Evolutionary conservation across 1,140 invertebrate genomes (phyloP).

Genomic region (Ips typographus): DNA sequence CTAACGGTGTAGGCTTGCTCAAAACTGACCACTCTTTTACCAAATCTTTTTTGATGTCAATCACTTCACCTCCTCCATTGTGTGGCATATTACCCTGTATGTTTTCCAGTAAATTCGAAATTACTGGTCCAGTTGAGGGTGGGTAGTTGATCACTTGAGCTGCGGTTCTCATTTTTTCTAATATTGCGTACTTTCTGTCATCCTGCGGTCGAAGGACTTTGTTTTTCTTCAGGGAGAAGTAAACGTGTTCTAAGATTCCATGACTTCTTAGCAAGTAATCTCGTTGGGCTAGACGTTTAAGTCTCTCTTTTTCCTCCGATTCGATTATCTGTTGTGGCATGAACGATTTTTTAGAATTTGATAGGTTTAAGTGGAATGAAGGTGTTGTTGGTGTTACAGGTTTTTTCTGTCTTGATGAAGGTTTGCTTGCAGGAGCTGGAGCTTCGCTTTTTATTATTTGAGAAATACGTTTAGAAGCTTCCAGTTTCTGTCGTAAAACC

Average conservation of each 20-base stretch:
- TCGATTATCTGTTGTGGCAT: constrained; percentile 65
- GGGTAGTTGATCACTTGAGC: constrained; percentile 38
- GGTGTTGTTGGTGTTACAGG: constrained; percentile 16
- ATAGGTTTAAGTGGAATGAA: constrained; percentile 4
- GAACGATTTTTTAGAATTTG: constrained; percentile 54
- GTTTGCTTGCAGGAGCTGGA: not conserved
- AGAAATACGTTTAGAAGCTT: constrained; percentile 46
- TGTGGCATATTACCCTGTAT: constrained; percentile 26
- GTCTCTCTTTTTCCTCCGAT: constrained; percentile 63
- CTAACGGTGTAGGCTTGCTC: constrained; percentile 8
- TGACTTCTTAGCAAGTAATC: constrained; percentile 65
- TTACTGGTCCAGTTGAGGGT: constrained; percentile 36
- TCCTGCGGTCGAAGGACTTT: constrained; percentile 54
- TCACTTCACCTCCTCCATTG: constrained; percentile 27
- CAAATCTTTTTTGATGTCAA: constrained; percentile 16
- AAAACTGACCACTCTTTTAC: constrained; percentile 11
- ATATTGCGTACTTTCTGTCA: constrained; percentile 55
- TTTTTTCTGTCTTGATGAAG: constrained; percentile 8
- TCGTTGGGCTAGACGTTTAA: constrained; percentile 60
- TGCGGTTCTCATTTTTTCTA: constrained; percentile 46
- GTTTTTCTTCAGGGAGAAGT: constrained; percentile 56
- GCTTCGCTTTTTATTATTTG: constrained; percentile 34
- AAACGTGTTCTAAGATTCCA: constrained; percentile 64
- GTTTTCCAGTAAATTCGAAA: constrained; percentile 42
- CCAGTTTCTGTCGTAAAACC: constrained; percentile 55